These are phyloP conservation scores for Acanthornis magna DNA, from an alignment of 2,797 vertebrate species.

Conservation along the genomic window DNA sequence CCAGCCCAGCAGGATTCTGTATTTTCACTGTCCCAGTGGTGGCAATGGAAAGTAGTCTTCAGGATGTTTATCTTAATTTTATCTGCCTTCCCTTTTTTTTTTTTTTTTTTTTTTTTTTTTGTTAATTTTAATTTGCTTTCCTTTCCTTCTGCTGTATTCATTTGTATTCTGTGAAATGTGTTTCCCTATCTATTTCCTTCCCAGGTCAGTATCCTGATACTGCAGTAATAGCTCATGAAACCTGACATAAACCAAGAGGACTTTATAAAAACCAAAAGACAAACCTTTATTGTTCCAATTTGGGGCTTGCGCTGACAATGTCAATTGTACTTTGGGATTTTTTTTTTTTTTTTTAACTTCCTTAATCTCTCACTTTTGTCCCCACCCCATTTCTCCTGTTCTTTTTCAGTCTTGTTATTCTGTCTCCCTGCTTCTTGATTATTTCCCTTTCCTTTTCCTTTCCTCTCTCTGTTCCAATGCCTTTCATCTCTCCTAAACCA, in stretches of 20 bases:
- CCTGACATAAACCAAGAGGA: neutral
- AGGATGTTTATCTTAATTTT: neutral
- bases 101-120: neutral
- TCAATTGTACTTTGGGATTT: neutral
- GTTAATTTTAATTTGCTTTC: neutral
- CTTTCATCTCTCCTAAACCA: slow-evolving; percentile 5
- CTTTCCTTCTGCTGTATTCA: neutral
- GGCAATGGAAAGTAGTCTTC: neutral
- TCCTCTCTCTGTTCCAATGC: neutral
- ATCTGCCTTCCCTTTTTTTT: neutral
- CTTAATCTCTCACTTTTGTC: neutral
- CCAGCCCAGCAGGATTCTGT: neutral
- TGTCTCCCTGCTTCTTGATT: neutral
- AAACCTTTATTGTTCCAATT: neutral
- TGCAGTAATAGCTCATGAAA: neutral
- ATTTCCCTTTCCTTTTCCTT: neutral
- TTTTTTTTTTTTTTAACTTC: neutral
- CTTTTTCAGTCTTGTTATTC: neutral
- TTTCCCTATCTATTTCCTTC: neutral
- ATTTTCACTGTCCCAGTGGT: neutral
- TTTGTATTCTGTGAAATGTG: neutral
- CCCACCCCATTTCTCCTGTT: neutral
- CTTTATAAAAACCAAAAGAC: neutral
- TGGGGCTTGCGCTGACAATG: neutral
- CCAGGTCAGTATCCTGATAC: neutral